Evolutionary conservation across 2,888 invertebrate genomes (phyloP).

Genomic region (Heliconius ismenius): DNA sequence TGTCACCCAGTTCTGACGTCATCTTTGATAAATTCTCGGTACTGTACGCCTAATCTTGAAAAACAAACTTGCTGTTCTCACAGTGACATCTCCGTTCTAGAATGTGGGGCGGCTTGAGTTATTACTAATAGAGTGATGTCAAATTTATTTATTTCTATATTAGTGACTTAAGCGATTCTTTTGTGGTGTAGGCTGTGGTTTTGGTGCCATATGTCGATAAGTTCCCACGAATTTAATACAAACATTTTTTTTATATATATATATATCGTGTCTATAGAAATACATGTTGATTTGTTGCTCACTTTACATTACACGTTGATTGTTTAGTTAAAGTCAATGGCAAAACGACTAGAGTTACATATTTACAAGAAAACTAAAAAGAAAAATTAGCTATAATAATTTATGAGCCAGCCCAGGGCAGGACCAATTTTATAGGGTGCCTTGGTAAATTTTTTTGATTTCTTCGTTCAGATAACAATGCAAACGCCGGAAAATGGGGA

Average conservation of each 20-base stretch:
- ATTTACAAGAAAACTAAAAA: background rate
- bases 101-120: background rate
- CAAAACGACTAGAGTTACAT: no score
- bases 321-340: background rate
- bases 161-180: background rate
- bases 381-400: no score
- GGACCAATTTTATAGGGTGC: no score
- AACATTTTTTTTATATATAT: background rate
- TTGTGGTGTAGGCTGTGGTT: background rate
- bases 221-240: background rate
- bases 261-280: background rate
- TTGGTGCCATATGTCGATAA: background rate
- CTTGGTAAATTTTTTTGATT: no score
- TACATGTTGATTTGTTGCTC: background rate
- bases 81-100: slow-evolving; percentile 15
- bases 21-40: slow-evolving; percentile 34
- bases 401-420: no score
- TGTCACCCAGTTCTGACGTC: slow-evolving; percentile 24
- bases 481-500: no score
- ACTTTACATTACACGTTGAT: background rate
- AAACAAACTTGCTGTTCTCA: slow-evolving; percentile 41
- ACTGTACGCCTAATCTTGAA: slow-evolving; percentile 50
- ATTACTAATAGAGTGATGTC: background rate
- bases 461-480: no score
- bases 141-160: background rate